Evolutionary conservation across 2,888 invertebrate species (phyloP).

Genomic region (Steinernema hermaphroditum): DNA sequence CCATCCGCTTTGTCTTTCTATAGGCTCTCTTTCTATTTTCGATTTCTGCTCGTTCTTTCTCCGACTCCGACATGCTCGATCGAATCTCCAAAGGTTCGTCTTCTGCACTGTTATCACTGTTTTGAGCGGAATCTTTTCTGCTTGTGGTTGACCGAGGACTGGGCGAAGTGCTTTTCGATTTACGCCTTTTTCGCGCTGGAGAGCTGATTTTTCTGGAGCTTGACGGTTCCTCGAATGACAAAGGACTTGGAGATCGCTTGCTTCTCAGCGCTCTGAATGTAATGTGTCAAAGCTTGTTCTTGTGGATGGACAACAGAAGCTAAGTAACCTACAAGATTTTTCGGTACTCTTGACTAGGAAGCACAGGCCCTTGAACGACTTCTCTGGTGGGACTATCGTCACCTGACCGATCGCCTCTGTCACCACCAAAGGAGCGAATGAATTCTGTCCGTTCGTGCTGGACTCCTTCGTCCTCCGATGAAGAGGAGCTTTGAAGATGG

Average conservation of each 20-base stretch:
- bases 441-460: constrained; percentile 21
- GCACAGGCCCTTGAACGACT: constrained; percentile 45
- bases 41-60: constrained; percentile 60
- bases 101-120: constrained; percentile 22
- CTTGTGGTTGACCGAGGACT: neutral
- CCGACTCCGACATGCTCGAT: constrained; percentile 64
- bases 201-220: neutral
- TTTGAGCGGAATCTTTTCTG: neutral
- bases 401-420: neutral
- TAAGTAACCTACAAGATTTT: constrained; percentile 44
- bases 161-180: constrained; percentile 1
- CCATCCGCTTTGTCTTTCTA: constrained; percentile 50
- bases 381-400: constrained; percentile 38
- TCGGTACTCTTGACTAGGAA: constrained; percentile 52
- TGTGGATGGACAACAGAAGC: neutral
- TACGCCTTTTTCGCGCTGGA: neutral
- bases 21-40: constrained; percentile 62
- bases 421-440: constrained; percentile 24
- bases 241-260: constrained; percentile 41
- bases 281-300: neutral
- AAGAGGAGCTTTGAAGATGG: neutral
- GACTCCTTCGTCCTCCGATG: neutral
- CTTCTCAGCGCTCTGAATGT: constrained; percentile 39
- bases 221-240: constrained; percentile 4
- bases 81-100: constrained; percentile 41